Conservation (phyloP, 2,888 invertebrate species). For the Drosophila quinaria region DNA sequence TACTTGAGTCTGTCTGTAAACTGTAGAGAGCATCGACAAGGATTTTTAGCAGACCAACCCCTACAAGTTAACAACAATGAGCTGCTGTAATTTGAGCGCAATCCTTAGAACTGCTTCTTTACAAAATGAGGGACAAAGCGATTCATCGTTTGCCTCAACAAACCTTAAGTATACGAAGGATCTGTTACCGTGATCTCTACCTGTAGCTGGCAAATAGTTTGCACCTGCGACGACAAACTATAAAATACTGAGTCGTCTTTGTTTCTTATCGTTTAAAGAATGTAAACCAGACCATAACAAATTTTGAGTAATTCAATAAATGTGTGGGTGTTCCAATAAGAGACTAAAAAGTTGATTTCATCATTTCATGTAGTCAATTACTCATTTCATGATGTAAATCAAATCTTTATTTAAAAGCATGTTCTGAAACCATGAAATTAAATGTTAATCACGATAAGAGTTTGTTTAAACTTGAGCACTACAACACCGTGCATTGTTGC, state of each 20-base stretch:
- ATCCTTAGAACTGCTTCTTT: conserved; percentile 15
- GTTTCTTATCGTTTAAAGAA: background rate
- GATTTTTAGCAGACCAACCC: conserved; percentile 16
- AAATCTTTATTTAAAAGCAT: background rate
- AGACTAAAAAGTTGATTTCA: background rate
- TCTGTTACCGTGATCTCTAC: conserved; percentile 7
- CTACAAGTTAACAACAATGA: conserved; percentile 12
- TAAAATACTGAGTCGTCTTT: background rate
- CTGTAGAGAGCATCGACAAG: background rate
- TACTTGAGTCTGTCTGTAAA: conserved; percentile 29
- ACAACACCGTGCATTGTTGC: conserved; percentile 28
- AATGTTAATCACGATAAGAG: conserved; percentile 3
- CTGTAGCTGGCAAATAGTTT: conserved; percentile 13
- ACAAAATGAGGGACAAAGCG: background rate
- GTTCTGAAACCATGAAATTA: background rate
- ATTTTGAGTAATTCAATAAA: background rate
- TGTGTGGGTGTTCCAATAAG: background rate
- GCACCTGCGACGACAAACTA: conserved; percentile 5
- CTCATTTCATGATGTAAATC: background rate
- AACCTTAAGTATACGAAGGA: conserved; percentile 7
- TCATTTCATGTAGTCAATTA: background rate
- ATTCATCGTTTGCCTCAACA: conserved; percentile 3
- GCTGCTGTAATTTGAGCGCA: conserved; percentile 23
- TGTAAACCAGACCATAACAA: background rate
- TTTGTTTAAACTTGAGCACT: background rate